Evolutionary conservation across 2,888 invertebrate genomes (phyloP).

Genomic region (Brachypterus glaber): DNA sequence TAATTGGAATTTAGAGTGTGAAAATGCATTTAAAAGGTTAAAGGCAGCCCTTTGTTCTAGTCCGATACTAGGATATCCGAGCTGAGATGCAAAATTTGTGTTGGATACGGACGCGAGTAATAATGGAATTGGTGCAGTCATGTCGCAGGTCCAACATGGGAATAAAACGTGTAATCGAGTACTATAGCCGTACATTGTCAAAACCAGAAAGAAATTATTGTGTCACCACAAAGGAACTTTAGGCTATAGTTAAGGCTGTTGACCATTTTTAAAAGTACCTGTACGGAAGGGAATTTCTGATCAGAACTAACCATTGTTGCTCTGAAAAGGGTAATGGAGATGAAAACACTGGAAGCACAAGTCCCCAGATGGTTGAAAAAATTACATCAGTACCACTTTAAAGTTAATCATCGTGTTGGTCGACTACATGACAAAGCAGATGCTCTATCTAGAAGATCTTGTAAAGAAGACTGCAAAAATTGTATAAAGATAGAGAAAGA

Average conservation of each 20-base stretch:
- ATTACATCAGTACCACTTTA: conserved; percentile 26
- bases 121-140: conserved; percentile 12
- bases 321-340: conserved; percentile 28
- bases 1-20: too few species aligned
- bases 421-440: conserved; percentile 14
- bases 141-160: conserved; percentile 14
- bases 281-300: conserved; percentile 24
- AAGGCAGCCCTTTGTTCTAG: conserved; percentile 26
- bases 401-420: conserved; percentile 23
- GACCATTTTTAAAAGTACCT: conserved; percentile 29
- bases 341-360: conserved; percentile 31
- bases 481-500: conserved; percentile 9
- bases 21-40: conserved; percentile 6
- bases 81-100: conserved; percentile 46
- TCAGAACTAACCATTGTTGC: conserved; percentile 30
- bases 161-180: conserved; percentile 21
- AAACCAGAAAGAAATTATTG: conserved; percentile 23
- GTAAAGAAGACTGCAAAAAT: conserved; percentile 12
- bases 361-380: conserved; percentile 29
- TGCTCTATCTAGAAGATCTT: conserved; percentile 16
- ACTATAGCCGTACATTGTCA: conserved; percentile 18
- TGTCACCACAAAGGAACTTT: conserved; percentile 18
- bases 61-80: conserved; percentile 35
- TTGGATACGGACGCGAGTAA: conserved; percentile 14
- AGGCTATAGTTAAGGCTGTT: conserved; percentile 15